Conservation (phyloP, 2,888 invertebrate genomes). For the Orchesellides sinensis region DNA sequence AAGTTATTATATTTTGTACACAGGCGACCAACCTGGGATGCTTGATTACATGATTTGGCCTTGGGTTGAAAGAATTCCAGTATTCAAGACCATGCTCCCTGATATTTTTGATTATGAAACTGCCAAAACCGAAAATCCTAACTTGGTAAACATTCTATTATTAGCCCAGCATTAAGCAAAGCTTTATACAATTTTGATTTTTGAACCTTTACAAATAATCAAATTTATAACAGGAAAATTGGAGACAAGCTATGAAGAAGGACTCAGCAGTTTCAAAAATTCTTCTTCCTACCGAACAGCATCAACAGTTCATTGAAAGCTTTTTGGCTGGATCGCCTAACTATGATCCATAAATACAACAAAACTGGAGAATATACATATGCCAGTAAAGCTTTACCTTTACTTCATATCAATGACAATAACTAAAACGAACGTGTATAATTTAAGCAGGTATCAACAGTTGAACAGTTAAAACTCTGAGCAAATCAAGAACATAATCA, state of each 20-base stretch:
- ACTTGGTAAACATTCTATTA: constrained; percentile 46
- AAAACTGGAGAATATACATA: background rate
- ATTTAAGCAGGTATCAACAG: no score
- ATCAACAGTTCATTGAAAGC: constrained; percentile 84
- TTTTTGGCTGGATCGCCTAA: constrained; percentile 81
- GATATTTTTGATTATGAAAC: constrained; percentile 65
- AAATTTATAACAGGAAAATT: constrained; percentile 80
- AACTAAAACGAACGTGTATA: no score
- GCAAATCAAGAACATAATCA: no score
- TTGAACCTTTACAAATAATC: constrained; percentile 74
- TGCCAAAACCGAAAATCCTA: constrained; percentile 59
- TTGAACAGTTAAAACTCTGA: no score
- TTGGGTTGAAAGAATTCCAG: constrained; percentile 85
- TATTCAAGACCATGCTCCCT: constrained; percentile 78
- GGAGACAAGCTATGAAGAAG: constrained; percentile 85
- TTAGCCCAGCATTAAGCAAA: background rate
- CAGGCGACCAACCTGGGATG: constrained; percentile 84
- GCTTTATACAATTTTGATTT: background rate
- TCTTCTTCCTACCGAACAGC: constrained; percentile 83
- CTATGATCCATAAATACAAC: constrained; percentile 60
- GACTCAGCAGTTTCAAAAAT: constrained; percentile 84
- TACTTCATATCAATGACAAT: background rate
- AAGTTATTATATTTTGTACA: no score
- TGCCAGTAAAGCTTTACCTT: background rate
- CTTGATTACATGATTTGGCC: constrained; percentile 92